Evolutionary conservation across 2,888 invertebrate species (phyloP).

Genomic region (Scelioninae gen. 1): DNA sequence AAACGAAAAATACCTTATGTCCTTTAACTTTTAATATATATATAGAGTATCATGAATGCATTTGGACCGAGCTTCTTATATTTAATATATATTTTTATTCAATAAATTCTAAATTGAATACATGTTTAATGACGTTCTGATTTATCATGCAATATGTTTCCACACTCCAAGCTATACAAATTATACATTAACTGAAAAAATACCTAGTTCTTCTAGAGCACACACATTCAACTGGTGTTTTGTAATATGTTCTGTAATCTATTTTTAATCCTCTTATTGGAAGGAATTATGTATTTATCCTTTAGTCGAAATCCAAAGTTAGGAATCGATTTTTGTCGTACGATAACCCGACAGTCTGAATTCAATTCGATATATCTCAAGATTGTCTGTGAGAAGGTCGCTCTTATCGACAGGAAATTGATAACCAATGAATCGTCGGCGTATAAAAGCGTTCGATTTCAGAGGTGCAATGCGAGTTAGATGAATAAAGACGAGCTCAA

Average conservation of each 20-base stretch:
- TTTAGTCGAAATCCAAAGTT: constrained; percentile 16
- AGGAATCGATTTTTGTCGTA: constrained; percentile 24
- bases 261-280: constrained; percentile 21
- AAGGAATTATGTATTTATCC: constrained; percentile 10
- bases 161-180: too few relatives aligned
- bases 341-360: constrained; percentile 30
- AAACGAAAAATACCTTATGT: too few relatives aligned
- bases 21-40: too few relatives aligned
- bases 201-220: too few relatives aligned
- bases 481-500: constrained; percentile 47
- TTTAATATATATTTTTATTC: too few relatives aligned
- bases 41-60: too few relatives aligned
- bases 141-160: too few relatives aligned
- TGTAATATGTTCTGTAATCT: constrained; percentile 15
- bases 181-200: too few relatives aligned
- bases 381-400: constrained; percentile 36
- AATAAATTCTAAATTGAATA: too few relatives aligned
- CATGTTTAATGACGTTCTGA: too few relatives aligned
- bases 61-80: too few relatives aligned
- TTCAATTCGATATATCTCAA: constrained; percentile 31
- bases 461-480: constrained; percentile 2
- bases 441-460: constrained; percentile 34
- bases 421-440: constrained; percentile 44
- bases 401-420: constrained; percentile 43
- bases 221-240: too few relatives aligned